Percentiles rank a stretch among this genome's conserved stretches.
Evolutionary conservation across 2,797 vertebrate species (phyloP).

Genomic region (Pelochelys cantorii): DNA sequence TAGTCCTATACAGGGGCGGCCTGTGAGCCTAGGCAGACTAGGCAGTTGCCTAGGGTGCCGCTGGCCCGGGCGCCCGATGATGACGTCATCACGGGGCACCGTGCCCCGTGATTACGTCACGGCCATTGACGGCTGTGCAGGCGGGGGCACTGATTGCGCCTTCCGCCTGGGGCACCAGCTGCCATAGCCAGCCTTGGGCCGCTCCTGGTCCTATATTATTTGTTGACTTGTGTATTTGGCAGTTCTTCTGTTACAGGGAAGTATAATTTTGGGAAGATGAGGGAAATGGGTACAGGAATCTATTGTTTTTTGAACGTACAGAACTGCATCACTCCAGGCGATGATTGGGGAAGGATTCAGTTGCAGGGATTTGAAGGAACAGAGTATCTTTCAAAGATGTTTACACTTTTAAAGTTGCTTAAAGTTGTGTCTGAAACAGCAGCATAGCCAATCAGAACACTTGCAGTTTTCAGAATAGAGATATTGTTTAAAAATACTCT

Average conservation of each 20-base stretch:
- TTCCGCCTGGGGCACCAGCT: no score
- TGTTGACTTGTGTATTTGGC: accelerated
- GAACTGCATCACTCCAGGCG: accelerated
- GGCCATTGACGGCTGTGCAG: no score
- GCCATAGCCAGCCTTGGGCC: no score
- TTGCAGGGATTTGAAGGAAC: background rate
- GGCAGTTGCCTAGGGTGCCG: no score
- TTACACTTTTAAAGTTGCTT: background rate
- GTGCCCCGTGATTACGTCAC: no score
- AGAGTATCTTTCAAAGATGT: background rate
- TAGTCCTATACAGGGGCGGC: no score
- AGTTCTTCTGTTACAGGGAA: background rate
- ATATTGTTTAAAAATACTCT: background rate
- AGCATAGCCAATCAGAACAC: background rate
- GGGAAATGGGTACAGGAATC: background rate
- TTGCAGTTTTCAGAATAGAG: background rate
- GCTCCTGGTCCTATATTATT: background rate
- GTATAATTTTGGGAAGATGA: background rate
- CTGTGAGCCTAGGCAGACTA: no score
- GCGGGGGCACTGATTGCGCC: no score
- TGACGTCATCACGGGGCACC: no score
- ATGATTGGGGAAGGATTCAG: background rate
- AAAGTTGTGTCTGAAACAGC: background rate
- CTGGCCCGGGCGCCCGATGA: no score
- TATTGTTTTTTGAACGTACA: background rate